Evolutionary conservation across 1,140 invertebrate genomes (phyloP).

Genomic region (Ostrea edulis): DNA sequence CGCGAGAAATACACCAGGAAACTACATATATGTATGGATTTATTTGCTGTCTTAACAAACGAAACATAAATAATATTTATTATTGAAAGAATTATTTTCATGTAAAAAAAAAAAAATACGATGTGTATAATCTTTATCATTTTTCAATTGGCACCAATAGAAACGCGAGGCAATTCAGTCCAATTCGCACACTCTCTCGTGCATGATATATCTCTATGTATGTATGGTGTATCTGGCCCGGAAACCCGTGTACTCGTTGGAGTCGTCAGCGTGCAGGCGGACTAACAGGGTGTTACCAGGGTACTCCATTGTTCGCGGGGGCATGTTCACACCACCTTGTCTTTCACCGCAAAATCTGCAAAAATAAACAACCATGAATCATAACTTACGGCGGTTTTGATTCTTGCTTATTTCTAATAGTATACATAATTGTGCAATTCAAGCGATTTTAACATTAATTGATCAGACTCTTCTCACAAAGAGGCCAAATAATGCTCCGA

Average conservation of each 20-base stretch:
- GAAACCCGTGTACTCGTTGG: constrained; percentile 7
- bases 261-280: neutral
- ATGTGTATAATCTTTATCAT: neutral
- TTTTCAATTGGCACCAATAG: neutral
- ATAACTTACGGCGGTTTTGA: neutral
- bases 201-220: neutral
- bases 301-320: neutral
- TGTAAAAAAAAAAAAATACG: neutral
- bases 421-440: neutral
- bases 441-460: too few species aligned
- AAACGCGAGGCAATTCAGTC: neutral
- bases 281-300: constrained; percentile 23
- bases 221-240: constrained; percentile 29
- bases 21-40: too few species aligned
- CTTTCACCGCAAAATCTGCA: constrained; percentile 25
- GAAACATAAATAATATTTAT: too few species aligned
- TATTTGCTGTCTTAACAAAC: too few species aligned
- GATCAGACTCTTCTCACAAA: too few species aligned
- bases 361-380: neutral
- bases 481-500: too few species aligned
- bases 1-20: too few species aligned
- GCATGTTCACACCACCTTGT: neutral
- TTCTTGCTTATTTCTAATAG: neutral
- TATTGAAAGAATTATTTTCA: too few species aligned
- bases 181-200: neutral